Percentiles rank a stretch among this genome's conserved stretches.
These are phyloP conservation scores for Sylvia borin DNA, from an alignment of 2,797 vertebrate genomes.

Conservation along the genomic window DNA sequence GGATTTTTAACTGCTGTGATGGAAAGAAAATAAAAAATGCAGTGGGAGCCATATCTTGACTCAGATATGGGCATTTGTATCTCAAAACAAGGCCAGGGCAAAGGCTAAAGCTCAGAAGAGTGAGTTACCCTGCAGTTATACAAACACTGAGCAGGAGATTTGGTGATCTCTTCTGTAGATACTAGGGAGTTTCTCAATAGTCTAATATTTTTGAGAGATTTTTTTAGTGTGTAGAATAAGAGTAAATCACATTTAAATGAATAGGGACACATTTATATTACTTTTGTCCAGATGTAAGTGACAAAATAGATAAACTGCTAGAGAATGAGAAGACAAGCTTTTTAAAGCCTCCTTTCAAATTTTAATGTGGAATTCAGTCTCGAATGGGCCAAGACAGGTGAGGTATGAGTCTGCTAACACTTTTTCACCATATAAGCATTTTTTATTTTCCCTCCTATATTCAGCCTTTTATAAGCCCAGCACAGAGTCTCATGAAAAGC, in stretches of 20 bases:
- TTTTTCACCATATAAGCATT: background rate
- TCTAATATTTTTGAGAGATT: background rate
- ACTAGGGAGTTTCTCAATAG: background rate
- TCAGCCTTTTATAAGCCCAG: background rate
- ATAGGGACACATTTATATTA: background rate
- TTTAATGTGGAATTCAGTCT: background rate
- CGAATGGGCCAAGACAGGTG: background rate
- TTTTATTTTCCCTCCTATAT: background rate
- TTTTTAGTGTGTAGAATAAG: background rate
- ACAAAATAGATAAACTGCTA: background rate
- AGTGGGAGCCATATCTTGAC: background rate
- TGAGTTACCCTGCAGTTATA: background rate
- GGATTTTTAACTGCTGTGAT: background rate
- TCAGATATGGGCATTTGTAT: background rate
- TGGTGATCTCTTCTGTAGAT: background rate
- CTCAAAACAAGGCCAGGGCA: background rate
- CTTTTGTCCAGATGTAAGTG: background rate
- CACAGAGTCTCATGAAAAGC: background rate
- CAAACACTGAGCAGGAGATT: background rate
- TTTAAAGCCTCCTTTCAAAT: background rate
- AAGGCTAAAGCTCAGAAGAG: conserved; percentile 14
- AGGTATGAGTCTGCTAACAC: background rate
- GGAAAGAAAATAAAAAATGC: background rate
- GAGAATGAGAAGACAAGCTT: background rate
- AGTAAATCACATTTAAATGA: background rate